These are phyloP conservation scores for Drosophila melanogaster DNA, from an alignment of 1,140 invertebrate genomes.

Conservation along the genomic window Release_6_plus_ISO1_MT NT_037436.4:13937001-13937500, in stretches of 20 bases:
- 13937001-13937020: conserved; percentile 17
- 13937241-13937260: conserved; percentile 64
- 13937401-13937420: conserved; percentile 47
- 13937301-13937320: conserved; percentile 75
- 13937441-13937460: conserved; percentile 31
- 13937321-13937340: conserved; percentile 57
- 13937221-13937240: conserved; percentile 42
- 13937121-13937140: conserved; percentile 32
- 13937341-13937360: conserved; percentile 74
- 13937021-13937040: conserved; percentile 16
- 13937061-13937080: conserved; percentile 61
- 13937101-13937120: conserved; percentile 47
- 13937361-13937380: conserved; percentile 45
- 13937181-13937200: conserved; percentile 37
- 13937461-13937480: conserved; percentile 66
- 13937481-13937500: conserved; percentile 57
- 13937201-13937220: conserved; percentile 20
- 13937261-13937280: conserved; percentile 31
- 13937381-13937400: conserved; percentile 77
- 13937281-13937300: conserved; percentile 36
- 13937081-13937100: conserved; percentile 63
- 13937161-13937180: conserved; percentile 60
- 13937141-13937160: conserved; percentile 55
- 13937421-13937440: conserved; percentile 22
- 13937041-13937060: conserved; percentile 68